Percentiles rank a stretch among this genome's conserved stretches.
phyloP scores from a whole-genome alignment of 2,888 invertebrate genomes.

The Xestia xanthographa region DNA sequence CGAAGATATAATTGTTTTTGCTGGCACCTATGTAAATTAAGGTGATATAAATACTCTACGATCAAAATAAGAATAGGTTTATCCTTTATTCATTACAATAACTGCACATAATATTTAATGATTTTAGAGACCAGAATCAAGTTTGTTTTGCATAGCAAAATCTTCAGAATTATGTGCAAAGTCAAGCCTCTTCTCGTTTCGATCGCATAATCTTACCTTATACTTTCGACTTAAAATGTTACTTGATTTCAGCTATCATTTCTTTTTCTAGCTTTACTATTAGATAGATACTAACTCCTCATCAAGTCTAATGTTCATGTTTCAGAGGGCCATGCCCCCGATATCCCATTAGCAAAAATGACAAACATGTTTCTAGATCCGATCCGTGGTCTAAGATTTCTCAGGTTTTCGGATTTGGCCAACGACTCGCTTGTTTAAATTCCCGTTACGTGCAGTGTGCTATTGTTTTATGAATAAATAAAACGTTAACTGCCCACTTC shows the following conservation, averaged over 20 bases:
- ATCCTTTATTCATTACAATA: not conserved
- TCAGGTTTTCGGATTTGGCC: not conserved
- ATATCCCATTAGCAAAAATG: not conserved
- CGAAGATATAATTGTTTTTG: constrained; percentile 62
- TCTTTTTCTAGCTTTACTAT: not conserved
- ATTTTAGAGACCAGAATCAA: not conserved
- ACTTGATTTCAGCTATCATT: not conserved
- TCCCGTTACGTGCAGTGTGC: not conserved
- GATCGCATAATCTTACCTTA: not conserved
- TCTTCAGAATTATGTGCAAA: not conserved
- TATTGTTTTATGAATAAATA: constrained; percentile 4
- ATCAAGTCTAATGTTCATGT: not conserved
- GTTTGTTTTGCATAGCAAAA: not conserved
- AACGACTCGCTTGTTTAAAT: constrained; percentile 8
- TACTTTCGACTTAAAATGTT: not conserved
- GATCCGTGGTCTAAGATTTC: not conserved
- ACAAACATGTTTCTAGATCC: not conserved
- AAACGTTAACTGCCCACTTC: not conserved
- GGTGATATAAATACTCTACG: constrained; percentile 20
- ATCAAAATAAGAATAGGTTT: constrained; percentile 15
- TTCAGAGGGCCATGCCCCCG: not conserved
- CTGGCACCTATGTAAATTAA: constrained; percentile 52
- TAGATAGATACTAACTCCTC: not conserved
- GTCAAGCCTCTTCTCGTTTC: constrained; percentile 18
- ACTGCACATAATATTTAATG: not conserved